Evolutionary conservation across 2,797 vertebrate genomes (phyloP).

Genomic region (Clarias platycephalus): DNA sequence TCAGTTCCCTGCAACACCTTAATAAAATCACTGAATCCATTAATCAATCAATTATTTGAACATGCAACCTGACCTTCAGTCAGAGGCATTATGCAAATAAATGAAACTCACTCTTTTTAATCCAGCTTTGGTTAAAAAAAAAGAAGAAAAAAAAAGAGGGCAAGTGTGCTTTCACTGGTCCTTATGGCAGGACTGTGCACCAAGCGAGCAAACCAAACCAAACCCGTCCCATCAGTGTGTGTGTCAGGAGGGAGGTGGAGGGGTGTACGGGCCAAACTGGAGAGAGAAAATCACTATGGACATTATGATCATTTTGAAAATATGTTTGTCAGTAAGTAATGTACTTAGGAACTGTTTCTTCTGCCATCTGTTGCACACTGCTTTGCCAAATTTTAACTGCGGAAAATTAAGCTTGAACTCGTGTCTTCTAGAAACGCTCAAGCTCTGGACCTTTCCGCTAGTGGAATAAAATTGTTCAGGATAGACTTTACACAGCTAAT

Average conservation of each 20-base stretch:
- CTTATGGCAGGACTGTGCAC: background rate
- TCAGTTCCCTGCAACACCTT: conserved; percentile 9
- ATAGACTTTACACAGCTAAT: background rate
- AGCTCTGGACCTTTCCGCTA: background rate
- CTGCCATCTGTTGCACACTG: background rate
- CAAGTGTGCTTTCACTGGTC: background rate
- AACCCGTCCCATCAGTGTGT: background rate
- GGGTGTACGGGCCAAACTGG: background rate
- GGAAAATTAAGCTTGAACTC: background rate
- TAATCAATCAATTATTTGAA: conserved; percentile 16
- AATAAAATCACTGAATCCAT: conserved; percentile 22
- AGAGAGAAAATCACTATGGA: background rate
- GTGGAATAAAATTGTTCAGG: background rate
- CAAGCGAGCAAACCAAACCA: background rate
- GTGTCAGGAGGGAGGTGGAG: background rate
- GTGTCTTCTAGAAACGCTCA: background rate
- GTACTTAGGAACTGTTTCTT: background rate
- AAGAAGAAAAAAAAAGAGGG: background rate
- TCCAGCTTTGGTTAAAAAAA: background rate
- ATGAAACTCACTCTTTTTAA: conserved; percentile 9
- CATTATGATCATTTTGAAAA: conserved; percentile 11
- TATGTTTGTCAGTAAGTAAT: background rate
- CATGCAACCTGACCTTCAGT: conserved; percentile 8
- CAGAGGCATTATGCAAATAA: conserved; percentile 7
- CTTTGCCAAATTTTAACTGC: background rate